Conservation (phyloP, 2,113 vertebrate species). For the Podarcis muralis region DNA sequence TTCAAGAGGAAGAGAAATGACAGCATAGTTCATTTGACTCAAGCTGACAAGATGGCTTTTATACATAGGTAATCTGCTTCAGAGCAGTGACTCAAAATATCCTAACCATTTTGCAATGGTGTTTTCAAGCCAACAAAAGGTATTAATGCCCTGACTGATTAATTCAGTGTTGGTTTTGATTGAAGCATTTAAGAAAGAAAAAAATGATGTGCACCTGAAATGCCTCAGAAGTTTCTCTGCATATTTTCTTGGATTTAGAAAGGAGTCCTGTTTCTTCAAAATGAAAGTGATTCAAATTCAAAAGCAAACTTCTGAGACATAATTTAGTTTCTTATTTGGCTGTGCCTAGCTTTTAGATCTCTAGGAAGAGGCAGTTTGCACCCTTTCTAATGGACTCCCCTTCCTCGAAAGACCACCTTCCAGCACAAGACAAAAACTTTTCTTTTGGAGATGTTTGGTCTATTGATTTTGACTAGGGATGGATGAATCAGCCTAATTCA, state of each 20-base stretch:
- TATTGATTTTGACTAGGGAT: too few species aligned
- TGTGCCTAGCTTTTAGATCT: too few species aligned
- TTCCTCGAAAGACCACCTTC: too few species aligned
- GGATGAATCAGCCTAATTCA: too few species aligned
- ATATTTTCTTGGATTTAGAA: neutral
- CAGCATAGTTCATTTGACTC: constrained; percentile 30
- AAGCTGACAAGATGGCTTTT: constrained; percentile 20
- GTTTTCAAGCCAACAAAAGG: constrained; percentile 60
- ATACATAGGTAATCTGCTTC: constrained; percentile 28
- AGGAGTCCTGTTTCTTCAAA: neutral
- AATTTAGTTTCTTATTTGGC: neutral
- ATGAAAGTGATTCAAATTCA: neutral
- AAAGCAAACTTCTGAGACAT: neutral
- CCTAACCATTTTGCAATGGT: constrained; percentile 49
- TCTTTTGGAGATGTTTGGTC: too few species aligned
- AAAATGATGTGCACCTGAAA: neutral
- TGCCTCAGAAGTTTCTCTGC: neutral
- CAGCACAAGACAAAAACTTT: too few species aligned
- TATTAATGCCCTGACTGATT: constrained; percentile 49
- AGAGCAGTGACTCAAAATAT: constrained; percentile 41
- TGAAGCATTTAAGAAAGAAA: neutral
- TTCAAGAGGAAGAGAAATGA: constrained; percentile 12
- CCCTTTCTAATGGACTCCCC: neutral
- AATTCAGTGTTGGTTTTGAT: constrained; percentile 38
- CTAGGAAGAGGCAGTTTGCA: too few species aligned